phyloP scores from a whole-genome alignment of 2,113 vertebrate genomes.

The Corythornis vintsioides region DNA sequence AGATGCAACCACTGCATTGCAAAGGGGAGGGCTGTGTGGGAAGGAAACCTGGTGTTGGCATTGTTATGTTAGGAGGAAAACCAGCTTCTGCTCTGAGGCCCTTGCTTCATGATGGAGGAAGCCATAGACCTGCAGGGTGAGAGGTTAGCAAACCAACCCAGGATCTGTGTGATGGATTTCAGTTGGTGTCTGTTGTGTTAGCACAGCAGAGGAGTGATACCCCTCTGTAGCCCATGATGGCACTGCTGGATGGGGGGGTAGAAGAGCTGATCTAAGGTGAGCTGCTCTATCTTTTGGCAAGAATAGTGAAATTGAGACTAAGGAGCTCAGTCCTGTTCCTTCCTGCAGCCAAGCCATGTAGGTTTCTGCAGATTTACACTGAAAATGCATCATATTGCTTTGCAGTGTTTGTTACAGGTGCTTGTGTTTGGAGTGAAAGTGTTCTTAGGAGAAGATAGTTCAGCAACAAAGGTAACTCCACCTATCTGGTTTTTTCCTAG shows the following conservation, averaged over 20 bases:
- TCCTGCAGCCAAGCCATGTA: neutral
- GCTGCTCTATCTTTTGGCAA: neutral
- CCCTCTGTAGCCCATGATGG: rapidly evolving
- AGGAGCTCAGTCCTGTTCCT: neutral
- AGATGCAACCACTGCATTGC: neutral
- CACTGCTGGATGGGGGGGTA: neutral
- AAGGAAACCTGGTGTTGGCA: neutral
- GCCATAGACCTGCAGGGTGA: neutral
- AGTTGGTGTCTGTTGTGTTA: neutral
- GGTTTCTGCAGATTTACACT: neutral
- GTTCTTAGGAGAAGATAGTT: neutral
- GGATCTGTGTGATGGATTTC: neutral
- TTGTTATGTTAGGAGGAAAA: neutral
- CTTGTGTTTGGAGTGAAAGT: neutral
- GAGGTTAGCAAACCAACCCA: neutral
- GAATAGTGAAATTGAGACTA: neutral
- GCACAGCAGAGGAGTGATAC: neutral
- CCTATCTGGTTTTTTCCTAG: neutral
- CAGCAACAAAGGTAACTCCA: too few species aligned
- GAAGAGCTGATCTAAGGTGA: neutral
- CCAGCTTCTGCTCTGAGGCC: neutral
- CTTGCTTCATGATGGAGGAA: neutral
- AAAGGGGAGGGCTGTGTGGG: neutral
- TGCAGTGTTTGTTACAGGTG: neutral
- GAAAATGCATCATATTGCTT: neutral